Evolutionary conservation across 1,140 invertebrate species (phyloP).

Genomic region (Drosophila bocki): DNA sequence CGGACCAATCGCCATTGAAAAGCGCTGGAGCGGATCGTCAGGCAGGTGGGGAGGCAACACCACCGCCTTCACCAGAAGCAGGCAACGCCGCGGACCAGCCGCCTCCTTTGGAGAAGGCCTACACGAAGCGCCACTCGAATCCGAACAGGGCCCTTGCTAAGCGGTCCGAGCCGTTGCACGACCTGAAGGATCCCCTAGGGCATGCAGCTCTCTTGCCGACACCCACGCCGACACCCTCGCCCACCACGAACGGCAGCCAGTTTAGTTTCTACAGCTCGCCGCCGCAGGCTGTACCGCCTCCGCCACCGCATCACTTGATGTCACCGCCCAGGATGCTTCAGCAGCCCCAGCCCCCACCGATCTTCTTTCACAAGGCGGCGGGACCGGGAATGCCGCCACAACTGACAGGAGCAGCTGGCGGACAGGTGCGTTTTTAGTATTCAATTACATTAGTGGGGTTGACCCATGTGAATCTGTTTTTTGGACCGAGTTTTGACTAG

Average conservation of each 20-base stretch:
- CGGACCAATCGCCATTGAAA: conserved; percentile 42
- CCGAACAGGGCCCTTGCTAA: conserved; percentile 44
- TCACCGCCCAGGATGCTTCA: conserved; percentile 22
- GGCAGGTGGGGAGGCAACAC: conserved; percentile 22
- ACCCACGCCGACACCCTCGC: conserved; percentile 52
- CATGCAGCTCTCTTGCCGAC: conserved; percentile 49
- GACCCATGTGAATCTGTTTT: too few relatives aligned
- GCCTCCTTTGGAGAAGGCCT: conserved; percentile 2
- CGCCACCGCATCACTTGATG: conserved; percentile 15
- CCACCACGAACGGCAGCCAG: conserved; percentile 50
- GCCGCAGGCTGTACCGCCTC: background rate
- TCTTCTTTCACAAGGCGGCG: conserved; percentile 51
- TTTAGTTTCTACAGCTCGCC: conserved; percentile 49
- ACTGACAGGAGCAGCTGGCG: conserved; percentile 8
- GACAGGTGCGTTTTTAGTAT: conserved; percentile 26
- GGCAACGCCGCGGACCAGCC: conserved; percentile 3
- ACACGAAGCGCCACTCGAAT: conserved; percentile 23
- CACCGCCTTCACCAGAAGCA: conserved; percentile 54
- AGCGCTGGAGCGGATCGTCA: conserved; percentile 5
- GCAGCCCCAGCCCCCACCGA: conserved; percentile 32
- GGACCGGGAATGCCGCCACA: conserved; percentile 20
- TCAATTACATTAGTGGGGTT: background rate
- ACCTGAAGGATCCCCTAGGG: conserved; percentile 39
- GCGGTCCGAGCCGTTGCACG: conserved; percentile 55
- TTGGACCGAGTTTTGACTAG: too few relatives aligned